Conservation (phyloP, 2,113 vertebrate species). For the Puma concolor region DNA sequence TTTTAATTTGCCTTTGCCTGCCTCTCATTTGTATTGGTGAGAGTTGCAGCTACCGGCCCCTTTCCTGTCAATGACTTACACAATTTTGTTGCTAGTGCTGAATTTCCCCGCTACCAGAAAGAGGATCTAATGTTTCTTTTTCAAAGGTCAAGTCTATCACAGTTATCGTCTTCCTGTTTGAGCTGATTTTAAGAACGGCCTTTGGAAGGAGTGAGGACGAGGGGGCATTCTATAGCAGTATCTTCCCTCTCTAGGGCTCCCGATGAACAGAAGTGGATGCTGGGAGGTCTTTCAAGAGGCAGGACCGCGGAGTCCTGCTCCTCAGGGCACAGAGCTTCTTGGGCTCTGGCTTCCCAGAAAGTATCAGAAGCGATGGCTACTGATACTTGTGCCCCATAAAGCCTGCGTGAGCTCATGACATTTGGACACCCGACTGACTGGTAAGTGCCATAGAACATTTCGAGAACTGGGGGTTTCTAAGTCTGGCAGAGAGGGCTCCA, state of each 20-base stretch:
- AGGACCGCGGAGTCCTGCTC: not conserved
- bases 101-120: conserved; percentile 80
- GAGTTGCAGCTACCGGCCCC: conserved; percentile 53
- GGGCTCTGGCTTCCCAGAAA: not conserved
- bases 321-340: not conserved
- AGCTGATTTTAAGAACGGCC: conserved; percentile 66
- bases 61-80: conserved; percentile 62
- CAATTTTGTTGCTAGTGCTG: conserved; percentile 34
- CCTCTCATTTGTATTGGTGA: conserved; percentile 37
- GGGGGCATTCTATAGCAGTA: not conserved
- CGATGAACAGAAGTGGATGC: not conserved
- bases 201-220: conserved; percentile 7
- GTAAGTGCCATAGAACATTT: not conserved
- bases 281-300: not conserved
- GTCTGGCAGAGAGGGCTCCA: not conserved
- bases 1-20: conserved; percentile 57
- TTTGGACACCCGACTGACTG: not conserved
- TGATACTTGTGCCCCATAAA: not conserved
- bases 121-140: conserved; percentile 79
- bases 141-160: conserved; percentile 84
- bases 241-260: not conserved
- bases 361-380: not conserved
- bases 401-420: not conserved
- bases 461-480: not conserved
- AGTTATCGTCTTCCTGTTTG: conserved; percentile 81